Conservation (phyloP, 2,797 vertebrate genomes). For the Tragelaphus oryx region DNA sequence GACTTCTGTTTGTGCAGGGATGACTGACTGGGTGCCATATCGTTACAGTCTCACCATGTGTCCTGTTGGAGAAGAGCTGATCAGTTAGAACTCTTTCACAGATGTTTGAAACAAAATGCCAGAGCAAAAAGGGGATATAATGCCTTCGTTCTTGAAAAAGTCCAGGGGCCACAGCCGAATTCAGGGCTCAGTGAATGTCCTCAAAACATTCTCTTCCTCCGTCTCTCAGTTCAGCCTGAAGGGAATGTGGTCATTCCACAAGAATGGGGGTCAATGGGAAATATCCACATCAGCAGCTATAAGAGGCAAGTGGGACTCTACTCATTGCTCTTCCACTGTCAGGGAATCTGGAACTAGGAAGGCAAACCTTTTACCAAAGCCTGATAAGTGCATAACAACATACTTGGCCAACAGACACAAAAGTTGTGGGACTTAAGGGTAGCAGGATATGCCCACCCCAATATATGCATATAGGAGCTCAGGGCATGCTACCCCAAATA, state of each 20-base stretch:
- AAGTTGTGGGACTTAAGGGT: background rate
- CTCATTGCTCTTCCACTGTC: accelerated
- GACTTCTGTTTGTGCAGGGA: background rate
- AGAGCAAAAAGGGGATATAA: background rate
- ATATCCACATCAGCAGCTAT: background rate
- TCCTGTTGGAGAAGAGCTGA: background rate
- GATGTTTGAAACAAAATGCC: background rate
- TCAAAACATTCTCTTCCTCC: background rate
- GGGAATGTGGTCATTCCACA: background rate
- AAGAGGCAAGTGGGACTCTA: background rate
- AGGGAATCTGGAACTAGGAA: background rate
- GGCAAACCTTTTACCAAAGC: background rate
- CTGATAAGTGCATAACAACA: background rate
- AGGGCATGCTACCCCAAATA: background rate
- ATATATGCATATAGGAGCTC: background rate
- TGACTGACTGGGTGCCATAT: accelerated
- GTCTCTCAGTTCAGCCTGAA: background rate
- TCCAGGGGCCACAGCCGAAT: background rate
- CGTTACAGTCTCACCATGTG: accelerated
- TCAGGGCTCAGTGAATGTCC: background rate
- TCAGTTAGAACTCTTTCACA: background rate
- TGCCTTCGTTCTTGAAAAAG: background rate
- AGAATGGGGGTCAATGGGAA: background rate
- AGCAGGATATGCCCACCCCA: background rate
- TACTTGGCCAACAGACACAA: background rate